Base-by-base conservation (phyloP, 2,888 invertebrate genomes). In the Amphipyra tragopoginis region DNA sequence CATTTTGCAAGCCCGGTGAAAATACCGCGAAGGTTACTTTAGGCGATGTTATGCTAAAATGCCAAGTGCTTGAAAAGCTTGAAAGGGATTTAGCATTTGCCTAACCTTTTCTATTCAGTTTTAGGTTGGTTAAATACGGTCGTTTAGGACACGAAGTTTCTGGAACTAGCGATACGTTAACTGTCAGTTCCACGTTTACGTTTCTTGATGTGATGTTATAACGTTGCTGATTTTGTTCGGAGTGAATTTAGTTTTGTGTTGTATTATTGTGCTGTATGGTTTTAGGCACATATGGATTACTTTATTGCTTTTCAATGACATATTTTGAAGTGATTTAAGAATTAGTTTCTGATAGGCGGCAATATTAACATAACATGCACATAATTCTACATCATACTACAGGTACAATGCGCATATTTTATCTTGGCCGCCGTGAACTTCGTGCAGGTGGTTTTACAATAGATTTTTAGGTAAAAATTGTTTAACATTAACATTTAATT, bases 51-150 rank as follows among this genome's bases (percentile, higher is more conserved):
- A 77, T 67, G 65, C 65, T 57, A 57, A 85, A 89, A 89, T 89
- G 86, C 83, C 89, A 88, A 86, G 84, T 86, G 72, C 76, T 81
- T 76, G 61, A 39, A 65, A 42, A 33, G 57, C 49, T 58, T 52
- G 29, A 63, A 66, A 62, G 72, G 69, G 67, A 62, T 65, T 65
- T 68, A 68, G 61, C 76, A 74, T 74, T 73, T 74, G 51, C n/a
- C 56, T 79, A 74, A 84, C 83, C 82, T 85, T 83, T 79, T 52
- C 52, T 38, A 43, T 53, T 53, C 39, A 65, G 40, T 65, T 72
- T 60, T 60, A 49, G 65, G 57, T 26, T 1, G 9, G 15, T 51
- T 43, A n/a, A 29, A 43, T 21, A 36, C 2, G 14, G 13, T 5
- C 34, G 7, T 44, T 50, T 57, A 38, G 15, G 49, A 5, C 33